Base-by-base conservation (phyloP, 2,113 vertebrate genomes). In the Myotis davidii region DNA sequence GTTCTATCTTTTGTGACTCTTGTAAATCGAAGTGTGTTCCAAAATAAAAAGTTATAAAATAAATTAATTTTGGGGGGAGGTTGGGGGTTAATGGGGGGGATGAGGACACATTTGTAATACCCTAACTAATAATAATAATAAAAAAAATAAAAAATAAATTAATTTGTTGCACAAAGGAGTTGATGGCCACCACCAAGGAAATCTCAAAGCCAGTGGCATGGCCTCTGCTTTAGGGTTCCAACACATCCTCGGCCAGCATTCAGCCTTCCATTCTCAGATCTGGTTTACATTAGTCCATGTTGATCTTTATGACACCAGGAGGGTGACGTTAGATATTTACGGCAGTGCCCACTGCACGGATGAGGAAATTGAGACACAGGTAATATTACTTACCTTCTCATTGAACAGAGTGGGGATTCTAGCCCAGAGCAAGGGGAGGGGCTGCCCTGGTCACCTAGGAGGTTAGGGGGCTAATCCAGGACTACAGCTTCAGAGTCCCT, bases 91-190 rank as follows among this genome's bases (percentile, higher is more conserved):
- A n/a, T n/a, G n/a, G n/a, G n/a, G n/a, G n/a, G n/a, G n/a, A n/a
- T n/a, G n/a, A n/a, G n/a, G n/a, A n/a, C n/a, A n/a, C n/a, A n/a
- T n/a, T n/a, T n/a, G n/a, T n/a, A n/a, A n/a, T n/a, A n/a, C n/a
- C n/a, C n/a, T n/a, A n/a, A n/a, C n/a, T n/a, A n/a, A n/a, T n/a
- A n/a, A n/a, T n/a, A n/a, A n/a, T n/a, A n/a, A n/a, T n/a, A n/a
- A n/a, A n/a, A n/a, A n/a, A n/a, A n/a, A n/a, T n/a, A n/a, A n/a
- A 91, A 84, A 93, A 83, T 73, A 91, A 56, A 73, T 73, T 65
- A 0, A 61, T 72, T 54, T 85, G 6, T 78, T 94, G 34, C 21
- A 37, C 39, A 54, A 64, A 70, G 42, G 79, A 59, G 1, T 89
- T 73, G 39, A 32, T 14, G 88, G 39, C n/a, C 21, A 76, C 34